Conservation (phyloP, 2,797 vertebrate species). For the Eulemur rubriventer region DNA sequence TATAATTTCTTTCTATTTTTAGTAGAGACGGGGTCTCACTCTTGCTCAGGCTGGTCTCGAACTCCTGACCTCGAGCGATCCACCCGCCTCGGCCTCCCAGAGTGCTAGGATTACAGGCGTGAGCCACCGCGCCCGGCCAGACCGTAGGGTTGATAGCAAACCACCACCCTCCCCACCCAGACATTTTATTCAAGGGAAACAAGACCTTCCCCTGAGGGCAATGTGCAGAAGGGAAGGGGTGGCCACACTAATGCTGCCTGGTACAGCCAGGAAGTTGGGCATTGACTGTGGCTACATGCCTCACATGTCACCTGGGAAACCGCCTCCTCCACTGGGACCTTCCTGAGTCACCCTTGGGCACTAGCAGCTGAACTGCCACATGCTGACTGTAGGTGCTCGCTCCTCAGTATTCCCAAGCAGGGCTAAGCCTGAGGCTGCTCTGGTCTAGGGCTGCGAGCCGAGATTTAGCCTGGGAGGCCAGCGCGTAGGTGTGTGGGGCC, state of each 20-base stretch:
- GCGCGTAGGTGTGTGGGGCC: fast-evolving
- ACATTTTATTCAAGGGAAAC: background rate
- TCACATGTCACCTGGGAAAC: background rate
- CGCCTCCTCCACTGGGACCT: background rate
- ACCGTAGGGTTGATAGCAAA: fast-evolving
- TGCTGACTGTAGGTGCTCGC: too few species aligned
- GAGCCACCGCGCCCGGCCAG: too few species aligned
- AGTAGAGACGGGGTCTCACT: too few species aligned
- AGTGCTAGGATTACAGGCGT: too few species aligned
- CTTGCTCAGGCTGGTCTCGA: too few species aligned
- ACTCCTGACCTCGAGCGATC: too few species aligned
- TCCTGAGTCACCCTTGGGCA: background rate
- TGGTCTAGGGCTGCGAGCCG: fast-evolving
- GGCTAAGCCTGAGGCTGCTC: background rate
- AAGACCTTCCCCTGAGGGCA: background rate
- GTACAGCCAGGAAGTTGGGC: background rate
- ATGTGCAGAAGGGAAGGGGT: fast-evolving
- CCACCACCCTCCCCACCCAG: background rate
- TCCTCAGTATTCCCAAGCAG: background rate
- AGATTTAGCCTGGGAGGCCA: background rate
- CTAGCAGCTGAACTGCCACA: background rate
- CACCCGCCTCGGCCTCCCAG: too few species aligned
- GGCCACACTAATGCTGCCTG: background rate
- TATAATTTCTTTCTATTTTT: too few species aligned
- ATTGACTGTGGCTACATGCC: background rate